Evolutionary conservation across 2,888 invertebrate species (phyloP), one percentile per base, ranked within the genome.

Genomic region (Microctonus aethiopoides): DNA sequence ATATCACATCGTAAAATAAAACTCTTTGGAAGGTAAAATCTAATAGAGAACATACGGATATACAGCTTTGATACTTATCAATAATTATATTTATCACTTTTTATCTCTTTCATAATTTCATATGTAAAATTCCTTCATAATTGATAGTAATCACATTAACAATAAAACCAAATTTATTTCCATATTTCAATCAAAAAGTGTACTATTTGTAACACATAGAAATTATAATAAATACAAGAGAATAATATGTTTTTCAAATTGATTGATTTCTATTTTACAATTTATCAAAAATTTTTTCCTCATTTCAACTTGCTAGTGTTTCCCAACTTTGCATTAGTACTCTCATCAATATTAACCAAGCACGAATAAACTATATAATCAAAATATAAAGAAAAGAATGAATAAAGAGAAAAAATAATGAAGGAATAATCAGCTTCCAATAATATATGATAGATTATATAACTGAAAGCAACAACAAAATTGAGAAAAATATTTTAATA

Each of bases 351-450:
- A n/a, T 39, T n/a, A 39, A n/a, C 5, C 2, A 13, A 39, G 39
- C 13, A 39, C 10, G 13, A 39, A 39, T n/a, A n/a, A n/a, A n/a
- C n/a, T n/a, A n/a, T n/a, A n/a, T n/a, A n/a, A n/a, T n/a, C n/a
- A n/a, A n/a, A n/a, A n/a, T n/a, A n/a, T n/a, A n/a, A n/a, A n/a
- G n/a, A n/a, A n/a, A n/a, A 36, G 36, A 5, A 39, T n/a, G 39
- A 67, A 63, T 32, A 52, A 13, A 32, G 52, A 63, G 32, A 29
- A 39, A 61, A 67, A n/a, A n/a, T n/a, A n/a, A n/a, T n/a, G n/a
- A n/a, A n/a, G n/a, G n/a, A n/a, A n/a, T n/a, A n/a, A n/a, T n/a
- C n/a, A 36, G 39, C n/a, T 39, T 39, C 34, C 4, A 5, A n/a
- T 13, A 5, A 39, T n/a, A n/a, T 39, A 39, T 13, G 1, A 39